Evolutionary conservation across 2,888 invertebrate genomes (phyloP).

Genomic region (Nephrocerus scutellatus): DNA sequence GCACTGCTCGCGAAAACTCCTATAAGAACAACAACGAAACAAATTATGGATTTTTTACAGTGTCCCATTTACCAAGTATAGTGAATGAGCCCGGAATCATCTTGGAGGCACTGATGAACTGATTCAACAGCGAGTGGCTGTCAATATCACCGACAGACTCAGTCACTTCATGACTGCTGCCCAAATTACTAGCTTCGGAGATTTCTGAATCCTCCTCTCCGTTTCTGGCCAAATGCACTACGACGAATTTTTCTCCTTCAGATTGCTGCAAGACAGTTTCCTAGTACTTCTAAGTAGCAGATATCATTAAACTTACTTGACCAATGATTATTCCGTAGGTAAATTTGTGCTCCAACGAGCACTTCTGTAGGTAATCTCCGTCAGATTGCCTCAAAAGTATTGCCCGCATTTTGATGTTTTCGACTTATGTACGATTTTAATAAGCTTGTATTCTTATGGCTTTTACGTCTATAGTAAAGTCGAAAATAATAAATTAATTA

Average conservation of each 20-base stretch:
- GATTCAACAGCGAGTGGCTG: slow-evolving; percentile 49
- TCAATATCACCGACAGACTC: slow-evolving; percentile 32
- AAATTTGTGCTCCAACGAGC: slow-evolving; percentile 57
- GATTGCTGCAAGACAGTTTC: slow-evolving; percentile 37
- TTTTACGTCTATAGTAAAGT: too few relatives aligned
- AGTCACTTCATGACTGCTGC: slow-evolving; percentile 5
- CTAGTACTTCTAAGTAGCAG: too few relatives aligned
- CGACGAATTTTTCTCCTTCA: slow-evolving; percentile 61
- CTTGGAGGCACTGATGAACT: slow-evolving; percentile 77
- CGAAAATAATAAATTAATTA: too few relatives aligned
- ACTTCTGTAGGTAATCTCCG: slow-evolving; percentile 59
- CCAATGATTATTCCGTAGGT: slow-evolving; percentile 71
- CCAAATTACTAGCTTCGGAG: slow-evolving; percentile 20
- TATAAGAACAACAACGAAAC: slow-evolving; percentile 49
- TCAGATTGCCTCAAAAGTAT: slow-evolving; percentile 63
- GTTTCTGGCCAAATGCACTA: slow-evolving; percentile 73
- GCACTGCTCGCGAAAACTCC: slow-evolving; percentile 69
- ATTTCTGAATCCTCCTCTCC: slow-evolving; percentile 50
- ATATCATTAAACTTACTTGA: slow-evolving; percentile 61
- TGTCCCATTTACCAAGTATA: slow-evolving; percentile 58
- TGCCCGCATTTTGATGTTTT: slow-evolving; percentile 57
- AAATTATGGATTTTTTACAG: too few relatives aligned
- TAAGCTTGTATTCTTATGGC: too few relatives aligned
- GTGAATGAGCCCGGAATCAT: slow-evolving; percentile 88
- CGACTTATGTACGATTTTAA: too few relatives aligned